Percentiles rank a stretch among this genome's conserved stretches.
phyloP scores from a whole-genome alignment of 2,888 invertebrate species.

The Metacarcinus magister region DNA sequence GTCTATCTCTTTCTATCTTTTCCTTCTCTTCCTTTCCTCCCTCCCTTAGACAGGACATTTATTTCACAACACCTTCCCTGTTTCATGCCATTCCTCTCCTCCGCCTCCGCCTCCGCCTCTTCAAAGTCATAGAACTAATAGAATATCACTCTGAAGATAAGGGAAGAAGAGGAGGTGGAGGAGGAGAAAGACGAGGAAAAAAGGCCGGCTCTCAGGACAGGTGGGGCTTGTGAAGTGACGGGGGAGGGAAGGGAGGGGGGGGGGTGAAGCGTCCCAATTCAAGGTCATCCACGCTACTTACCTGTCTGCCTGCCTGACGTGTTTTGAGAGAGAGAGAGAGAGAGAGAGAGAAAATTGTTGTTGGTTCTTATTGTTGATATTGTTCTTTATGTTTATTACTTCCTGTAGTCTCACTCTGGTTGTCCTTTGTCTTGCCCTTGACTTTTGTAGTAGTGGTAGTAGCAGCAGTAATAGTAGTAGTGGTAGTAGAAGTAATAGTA shows the following conservation, averaged over 20 bases:
- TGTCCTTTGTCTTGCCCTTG: neutral
- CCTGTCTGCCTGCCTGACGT: neutral
- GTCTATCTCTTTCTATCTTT: neutral
- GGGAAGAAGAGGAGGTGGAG: neutral
- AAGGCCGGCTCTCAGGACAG: neutral
- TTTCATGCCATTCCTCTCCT: neutral
- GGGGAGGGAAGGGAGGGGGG: neutral
- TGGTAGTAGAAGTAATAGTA: neutral
- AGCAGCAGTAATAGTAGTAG: neutral
- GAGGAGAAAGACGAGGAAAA: neutral
- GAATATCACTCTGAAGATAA: neutral
- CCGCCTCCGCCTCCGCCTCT: neutral
- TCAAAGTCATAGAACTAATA: neutral
- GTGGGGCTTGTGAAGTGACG: neutral
- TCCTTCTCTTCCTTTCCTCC: neutral
- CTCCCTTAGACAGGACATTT: too few relatives aligned
- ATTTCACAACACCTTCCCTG: conserved; percentile 4
- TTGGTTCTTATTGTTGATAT: neutral
- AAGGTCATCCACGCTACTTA: conserved; percentile 21
- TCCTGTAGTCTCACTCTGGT: neutral
- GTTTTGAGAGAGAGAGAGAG: neutral
- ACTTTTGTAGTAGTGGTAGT: neutral
- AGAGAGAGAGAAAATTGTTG: neutral
- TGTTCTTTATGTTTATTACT: neutral
- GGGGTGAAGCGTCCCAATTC: neutral